These are phyloP conservation scores for Clarias pachynema DNA, from an alignment of 2,797 vertebrate genomes.

Conservation along the genomic window DNA sequence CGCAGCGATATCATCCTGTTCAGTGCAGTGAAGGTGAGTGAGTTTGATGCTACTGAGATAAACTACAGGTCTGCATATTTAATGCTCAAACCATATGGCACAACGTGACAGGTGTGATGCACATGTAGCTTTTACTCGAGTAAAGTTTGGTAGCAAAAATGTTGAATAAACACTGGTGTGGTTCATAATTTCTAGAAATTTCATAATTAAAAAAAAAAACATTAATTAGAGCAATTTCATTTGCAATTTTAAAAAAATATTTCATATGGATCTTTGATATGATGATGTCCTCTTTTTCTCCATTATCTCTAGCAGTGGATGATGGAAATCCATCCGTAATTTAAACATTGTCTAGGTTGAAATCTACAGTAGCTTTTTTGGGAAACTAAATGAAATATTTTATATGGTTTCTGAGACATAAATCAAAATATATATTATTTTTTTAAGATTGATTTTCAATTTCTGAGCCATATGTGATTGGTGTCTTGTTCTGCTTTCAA, in stretches of 20 bases:
- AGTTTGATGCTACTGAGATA: slow-evolving; percentile 43
- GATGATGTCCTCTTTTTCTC: too few relatives aligned
- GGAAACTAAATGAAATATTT: not conserved
- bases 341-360: not conserved
- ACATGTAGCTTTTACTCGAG: not conserved
- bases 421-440: not conserved
- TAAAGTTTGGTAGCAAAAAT: not conserved
- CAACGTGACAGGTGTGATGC: slow-evolving; percentile 29
- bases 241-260: not conserved
- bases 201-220: too few relatives aligned
- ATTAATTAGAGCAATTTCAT: not conserved
- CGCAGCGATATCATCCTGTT: slow-evolving; percentile 49
- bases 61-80: slow-evolving; percentile 65
- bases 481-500: not conserved
- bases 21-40: slow-evolving; percentile 62
- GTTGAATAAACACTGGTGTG: not conserved
- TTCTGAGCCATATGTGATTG: not conserved
- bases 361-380: not conserved
- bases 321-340: not conserved
- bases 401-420: not conserved
- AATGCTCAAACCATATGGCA: slow-evolving; percentile 77
- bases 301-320: not conserved
- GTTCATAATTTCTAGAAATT: not conserved
- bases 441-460: not conserved
- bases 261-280: not conserved